Conservation (phyloP, 2,888 invertebrate species). For the Parnassius glacialis region DNA sequence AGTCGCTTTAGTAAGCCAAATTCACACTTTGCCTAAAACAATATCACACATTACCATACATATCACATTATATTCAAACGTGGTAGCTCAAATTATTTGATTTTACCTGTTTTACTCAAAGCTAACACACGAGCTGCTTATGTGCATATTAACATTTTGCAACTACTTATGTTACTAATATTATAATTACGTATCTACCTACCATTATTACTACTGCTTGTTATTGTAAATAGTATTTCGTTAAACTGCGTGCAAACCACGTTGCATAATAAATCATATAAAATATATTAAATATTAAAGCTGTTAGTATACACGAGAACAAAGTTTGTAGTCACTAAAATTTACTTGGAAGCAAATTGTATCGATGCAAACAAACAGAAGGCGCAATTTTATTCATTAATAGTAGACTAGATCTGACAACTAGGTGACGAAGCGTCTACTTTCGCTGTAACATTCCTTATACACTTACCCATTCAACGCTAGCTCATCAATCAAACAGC, state of each 20-base stretch:
- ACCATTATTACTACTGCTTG: conserved; percentile 6
- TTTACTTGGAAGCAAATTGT: conserved; percentile 14
- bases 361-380: conserved; percentile 34
- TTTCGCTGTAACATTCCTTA: conserved; percentile 44
- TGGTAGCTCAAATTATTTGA: neutral
- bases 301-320: neutral
- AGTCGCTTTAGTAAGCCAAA: neutral
- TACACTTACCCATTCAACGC: conserved; percentile 89
- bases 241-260: conserved; percentile 4
- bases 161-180: conserved; percentile 5
- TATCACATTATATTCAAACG: too few relatives aligned
- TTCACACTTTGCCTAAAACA: neutral
- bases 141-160: conserved; percentile 5
- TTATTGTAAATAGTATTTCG: conserved; percentile 1
- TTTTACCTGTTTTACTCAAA: neutral
- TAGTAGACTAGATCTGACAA: conserved; percentile 40
- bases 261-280: neutral
- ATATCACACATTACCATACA: neutral
- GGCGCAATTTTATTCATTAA: conserved; percentile 25
- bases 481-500: conserved; percentile 94
- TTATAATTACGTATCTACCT: conserved; percentile 13
- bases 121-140: neutral
- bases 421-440: conserved; percentile 66
- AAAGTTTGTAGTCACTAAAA: neutral
- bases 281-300: conserved; percentile 6